Percentiles rank a stretch among this genome's conserved stretches.
These are phyloP conservation scores for Bettongia penicillata DNA, from an alignment of 2,113 vertebrate genomes.

Conservation along the genomic window DNA sequence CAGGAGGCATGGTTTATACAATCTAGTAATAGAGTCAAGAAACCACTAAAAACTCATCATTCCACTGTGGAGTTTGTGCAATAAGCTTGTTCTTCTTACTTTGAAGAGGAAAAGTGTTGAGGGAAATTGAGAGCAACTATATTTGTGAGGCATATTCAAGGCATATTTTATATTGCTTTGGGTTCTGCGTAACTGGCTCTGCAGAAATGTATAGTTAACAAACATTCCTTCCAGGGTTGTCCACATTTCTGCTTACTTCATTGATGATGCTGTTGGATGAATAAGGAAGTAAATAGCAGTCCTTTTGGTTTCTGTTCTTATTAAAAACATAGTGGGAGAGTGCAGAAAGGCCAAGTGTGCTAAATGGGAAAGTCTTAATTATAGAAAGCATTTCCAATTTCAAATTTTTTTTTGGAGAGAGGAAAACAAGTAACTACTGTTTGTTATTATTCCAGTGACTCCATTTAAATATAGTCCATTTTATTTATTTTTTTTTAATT, in stretches of 20 bases:
- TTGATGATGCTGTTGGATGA: slow-evolving; percentile 75
- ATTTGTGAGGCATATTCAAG: slow-evolving; percentile 27
- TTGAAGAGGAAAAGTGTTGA: slow-evolving; percentile 36
- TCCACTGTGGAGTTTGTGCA: background rate
- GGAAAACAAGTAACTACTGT: slow-evolving; percentile 30
- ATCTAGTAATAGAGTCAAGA: background rate
- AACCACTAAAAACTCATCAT: slow-evolving; percentile 22
- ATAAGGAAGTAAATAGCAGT: slow-evolving; percentile 75
- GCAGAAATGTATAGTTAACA: slow-evolving; percentile 60
- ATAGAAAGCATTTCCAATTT: slow-evolving; percentile 36
- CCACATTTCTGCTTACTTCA: slow-evolving; percentile 67
- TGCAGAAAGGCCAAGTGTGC: slow-evolving; percentile 59
- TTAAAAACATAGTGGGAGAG: slow-evolving; percentile 64
- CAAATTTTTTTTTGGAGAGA: slow-evolving; percentile 22
- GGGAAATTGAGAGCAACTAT: slow-evolving; percentile 33
- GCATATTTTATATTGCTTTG: slow-evolving; percentile 34
- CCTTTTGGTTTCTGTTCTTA: slow-evolving; percentile 69
- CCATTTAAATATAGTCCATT: slow-evolving; percentile 37
- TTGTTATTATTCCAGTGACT: slow-evolving; percentile 3
- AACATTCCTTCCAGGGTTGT: slow-evolving; percentile 67
- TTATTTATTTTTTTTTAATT: too few species aligned
- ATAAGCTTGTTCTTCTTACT: slow-evolving; percentile 2
- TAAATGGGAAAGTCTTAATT: slow-evolving; percentile 47
- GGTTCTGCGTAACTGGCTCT: slow-evolving; percentile 15
- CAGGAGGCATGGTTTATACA: background rate